Percentiles rank a stretch among this genome's conserved stretches.
These are phyloP conservation scores for Ptilorrhoa leucosticta DNA, from an alignment of 2,113 vertebrate species.

Conservation along the genomic window DNA sequence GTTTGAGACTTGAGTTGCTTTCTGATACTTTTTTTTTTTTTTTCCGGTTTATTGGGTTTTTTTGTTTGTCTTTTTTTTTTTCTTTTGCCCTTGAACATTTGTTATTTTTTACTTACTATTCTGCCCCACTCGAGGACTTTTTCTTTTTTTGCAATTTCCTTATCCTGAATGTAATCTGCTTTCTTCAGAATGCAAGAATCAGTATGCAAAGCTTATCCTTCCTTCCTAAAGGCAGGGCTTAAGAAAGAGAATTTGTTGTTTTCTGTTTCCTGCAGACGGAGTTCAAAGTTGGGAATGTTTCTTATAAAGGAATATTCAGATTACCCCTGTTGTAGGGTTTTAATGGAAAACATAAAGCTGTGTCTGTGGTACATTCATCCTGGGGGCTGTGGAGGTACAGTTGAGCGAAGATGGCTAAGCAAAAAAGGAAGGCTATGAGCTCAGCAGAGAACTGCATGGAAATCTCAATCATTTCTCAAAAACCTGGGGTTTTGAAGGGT, in stretches of 20 bases:
- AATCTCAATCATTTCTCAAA: neutral
- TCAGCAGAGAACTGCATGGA: neutral
- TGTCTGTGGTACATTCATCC: neutral
- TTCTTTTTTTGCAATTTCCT: constrained; percentile 7
- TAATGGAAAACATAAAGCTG: neutral
- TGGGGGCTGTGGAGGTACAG: neutral
- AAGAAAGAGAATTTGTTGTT: constrained; percentile 32
- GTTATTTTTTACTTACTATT: neutral
- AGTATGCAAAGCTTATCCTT: constrained; percentile 47
- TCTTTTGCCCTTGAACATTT: neutral
- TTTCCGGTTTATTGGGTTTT: neutral
- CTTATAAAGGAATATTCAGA: neutral
- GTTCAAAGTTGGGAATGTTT: constrained; percentile 36
- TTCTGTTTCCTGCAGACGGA: neutral
- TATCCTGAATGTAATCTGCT: constrained; percentile 47
- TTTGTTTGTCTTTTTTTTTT: fast-evolving
- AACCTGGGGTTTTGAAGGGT: neutral
- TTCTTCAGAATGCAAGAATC: constrained; percentile 44
- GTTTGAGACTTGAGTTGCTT: neutral
- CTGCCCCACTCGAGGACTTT: neutral
- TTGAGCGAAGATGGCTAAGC: neutral
- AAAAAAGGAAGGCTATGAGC: constrained; percentile 24
- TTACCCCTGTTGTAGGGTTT: neutral
- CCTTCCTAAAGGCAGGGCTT: constrained; percentile 54
- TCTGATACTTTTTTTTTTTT: neutral